Evolutionary conservation across 2,797 vertebrate species (phyloP).

Genomic region (Bryconaethiops microstoma): DNA sequence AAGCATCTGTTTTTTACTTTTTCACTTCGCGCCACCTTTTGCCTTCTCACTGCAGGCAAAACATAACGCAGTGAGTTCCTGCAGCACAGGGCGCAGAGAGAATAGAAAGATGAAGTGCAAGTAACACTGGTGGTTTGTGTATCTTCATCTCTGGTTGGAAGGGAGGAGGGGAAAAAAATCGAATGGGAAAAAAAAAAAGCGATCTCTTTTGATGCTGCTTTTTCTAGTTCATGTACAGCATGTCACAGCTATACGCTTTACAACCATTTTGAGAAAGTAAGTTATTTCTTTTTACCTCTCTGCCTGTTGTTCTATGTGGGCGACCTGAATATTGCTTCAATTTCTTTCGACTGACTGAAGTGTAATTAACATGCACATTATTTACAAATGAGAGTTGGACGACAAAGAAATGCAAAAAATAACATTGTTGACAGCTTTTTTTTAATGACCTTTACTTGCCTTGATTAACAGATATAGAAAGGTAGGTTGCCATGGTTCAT

Average conservation of each 20-base stretch:
- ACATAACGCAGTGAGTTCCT: slow-evolving; percentile 70
- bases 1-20: slow-evolving; percentile 52
- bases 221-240: slow-evolving; percentile 43
- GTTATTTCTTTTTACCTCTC: slow-evolving; percentile 36
- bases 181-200: slow-evolving; percentile 16
- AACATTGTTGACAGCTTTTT: not conserved
- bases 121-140: slow-evolving; percentile 70
- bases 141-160: slow-evolving; percentile 65
- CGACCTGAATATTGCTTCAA: slow-evolving; percentile 27
- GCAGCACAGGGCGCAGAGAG: slow-evolving; percentile 60
- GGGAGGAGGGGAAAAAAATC: slow-evolving; percentile 44
- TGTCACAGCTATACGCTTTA: slow-evolving; percentile 31
- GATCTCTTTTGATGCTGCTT: slow-evolving; percentile 71
- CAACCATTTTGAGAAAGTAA: slow-evolving; percentile 34
- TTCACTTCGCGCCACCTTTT: slow-evolving; percentile 72
- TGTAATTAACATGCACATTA: slow-evolving; percentile 47
- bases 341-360: slow-evolving; percentile 37
- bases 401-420: slow-evolving; percentile 13
- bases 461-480: not conserved
- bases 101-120: slow-evolving; percentile 70
- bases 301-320: slow-evolving; percentile 41
- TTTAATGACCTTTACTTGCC: not conserved
- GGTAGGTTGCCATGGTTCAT: no score
- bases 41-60: slow-evolving; percentile 75
- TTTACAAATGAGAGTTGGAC: slow-evolving; percentile 24